phyloP scores from a whole-genome alignment of 2,113 vertebrate species.

The Ginglymostoma cirratum region DNA sequence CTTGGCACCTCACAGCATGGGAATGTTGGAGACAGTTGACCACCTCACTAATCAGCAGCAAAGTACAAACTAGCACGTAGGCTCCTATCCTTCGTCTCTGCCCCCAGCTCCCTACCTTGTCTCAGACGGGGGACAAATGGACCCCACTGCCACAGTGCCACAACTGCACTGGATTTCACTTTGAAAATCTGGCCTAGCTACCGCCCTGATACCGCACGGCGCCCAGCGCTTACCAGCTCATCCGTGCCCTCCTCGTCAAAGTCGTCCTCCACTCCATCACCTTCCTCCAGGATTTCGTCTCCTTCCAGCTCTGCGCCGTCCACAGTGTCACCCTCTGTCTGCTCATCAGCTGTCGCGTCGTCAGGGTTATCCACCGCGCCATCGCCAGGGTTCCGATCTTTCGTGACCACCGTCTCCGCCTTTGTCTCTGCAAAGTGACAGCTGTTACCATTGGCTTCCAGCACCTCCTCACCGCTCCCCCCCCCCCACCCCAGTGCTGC shows the following conservation, averaged over 20 bases:
- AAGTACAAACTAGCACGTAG: background rate
- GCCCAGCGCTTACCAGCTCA: background rate
- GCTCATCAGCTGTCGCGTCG: background rate
- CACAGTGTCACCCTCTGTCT: slow-evolving; percentile 18
- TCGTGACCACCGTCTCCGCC: background rate
- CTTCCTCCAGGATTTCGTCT: slow-evolving; percentile 21
- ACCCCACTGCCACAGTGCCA: background rate
- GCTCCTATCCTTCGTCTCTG: background rate
- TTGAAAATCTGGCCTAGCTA: background rate
- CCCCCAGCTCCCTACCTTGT: background rate
- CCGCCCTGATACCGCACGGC: background rate
- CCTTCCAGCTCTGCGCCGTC: slow-evolving; percentile 28
- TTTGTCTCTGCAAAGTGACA: slow-evolving; percentile 3
- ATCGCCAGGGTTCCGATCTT: background rate
- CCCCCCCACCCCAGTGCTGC: no score
- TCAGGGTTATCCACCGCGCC: background rate
- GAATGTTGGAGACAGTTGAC: background rate
- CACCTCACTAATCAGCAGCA: background rate
- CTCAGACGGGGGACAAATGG: background rate
- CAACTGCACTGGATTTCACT: background rate
- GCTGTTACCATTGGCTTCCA: background rate
- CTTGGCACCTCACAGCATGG: background rate
- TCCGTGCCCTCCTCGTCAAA: slow-evolving; percentile 27
- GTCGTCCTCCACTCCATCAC: slow-evolving; percentile 13
- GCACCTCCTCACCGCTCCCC: no score